Percentiles rank a stretch among this genome's conserved stretches.
phyloP scores from a whole-genome alignment of 2,888 invertebrate species.

The Clanis bilineata region DNA sequence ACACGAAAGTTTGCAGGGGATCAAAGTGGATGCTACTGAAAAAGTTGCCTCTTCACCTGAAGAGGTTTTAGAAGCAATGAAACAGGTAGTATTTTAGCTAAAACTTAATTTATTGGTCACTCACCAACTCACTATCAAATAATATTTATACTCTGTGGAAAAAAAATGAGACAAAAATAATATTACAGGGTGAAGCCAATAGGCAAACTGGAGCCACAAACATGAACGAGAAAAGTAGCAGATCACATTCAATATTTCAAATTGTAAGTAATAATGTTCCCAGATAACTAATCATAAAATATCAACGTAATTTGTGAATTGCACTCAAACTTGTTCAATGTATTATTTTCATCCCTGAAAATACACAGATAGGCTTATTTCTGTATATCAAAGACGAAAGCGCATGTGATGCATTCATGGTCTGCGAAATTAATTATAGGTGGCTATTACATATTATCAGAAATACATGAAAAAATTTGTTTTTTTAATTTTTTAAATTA shows the following conservation, averaged over 20 bases:
- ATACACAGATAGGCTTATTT: too few relatives aligned
- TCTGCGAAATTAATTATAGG: too few relatives aligned
- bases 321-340: background rate
- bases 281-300: too few relatives aligned
- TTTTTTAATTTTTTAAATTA: too few relatives aligned
- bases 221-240: slow-evolving; percentile 94
- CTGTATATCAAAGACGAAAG: too few relatives aligned
- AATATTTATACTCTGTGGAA: background rate
- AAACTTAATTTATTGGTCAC: background rate
- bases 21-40: slow-evolving; percentile 85
- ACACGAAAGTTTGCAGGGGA: slow-evolving; percentile 83
- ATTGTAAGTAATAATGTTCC: slow-evolving; percentile 91
- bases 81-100: slow-evolving; percentile 49
- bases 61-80: slow-evolving; percentile 83
- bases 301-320: background rate
- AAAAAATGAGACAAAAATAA: slow-evolving; percentile 1
- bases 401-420: too few relatives aligned
- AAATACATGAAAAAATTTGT: too few relatives aligned
- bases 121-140: background rate
- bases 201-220: slow-evolving; percentile 90
- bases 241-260: slow-evolving; percentile 94
- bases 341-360: background rate
- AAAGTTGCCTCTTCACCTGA: slow-evolving; percentile 84
- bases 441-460: too few relatives aligned
- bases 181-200: slow-evolving; percentile 83